Percentiles rank a stretch among this genome's conserved stretches.
Evolutionary conservation across 1,140 invertebrate species (phyloP).

Genomic region (Melitaea cinxia): DNA sequence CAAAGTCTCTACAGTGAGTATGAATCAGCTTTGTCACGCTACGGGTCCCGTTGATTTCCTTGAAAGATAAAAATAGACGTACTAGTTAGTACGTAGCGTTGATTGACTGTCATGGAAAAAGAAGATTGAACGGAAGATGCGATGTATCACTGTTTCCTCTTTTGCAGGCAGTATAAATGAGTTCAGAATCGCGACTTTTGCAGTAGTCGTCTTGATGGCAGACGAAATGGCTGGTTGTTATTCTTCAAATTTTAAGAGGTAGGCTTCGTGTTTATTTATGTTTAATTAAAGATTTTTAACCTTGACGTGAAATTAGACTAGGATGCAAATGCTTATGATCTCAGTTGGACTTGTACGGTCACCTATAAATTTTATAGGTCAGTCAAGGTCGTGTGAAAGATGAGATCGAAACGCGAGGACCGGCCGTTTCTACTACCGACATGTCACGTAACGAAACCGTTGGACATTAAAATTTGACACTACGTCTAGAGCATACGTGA

Average conservation of each 20-base stretch:
- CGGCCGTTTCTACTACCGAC: constrained; percentile 49
- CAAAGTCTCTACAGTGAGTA: constrained; percentile 35
- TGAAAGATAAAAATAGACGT: constrained; percentile 67
- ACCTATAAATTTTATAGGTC: constrained; percentile 51
- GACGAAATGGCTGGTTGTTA: constrained; percentile 12
- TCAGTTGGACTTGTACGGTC: constrained; percentile 11
- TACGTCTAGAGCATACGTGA: constrained; percentile 61
- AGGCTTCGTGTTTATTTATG: constrained; percentile 8
- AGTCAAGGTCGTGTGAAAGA: constrained; percentile 68
- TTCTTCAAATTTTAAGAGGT: constrained; percentile 3
- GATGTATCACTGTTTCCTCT: constrained; percentile 51
- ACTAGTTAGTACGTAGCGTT: constrained; percentile 53
- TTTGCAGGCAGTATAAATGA: constrained; percentile 52
- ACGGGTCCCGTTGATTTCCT: constrained; percentile 58
- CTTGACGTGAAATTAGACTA: neutral
- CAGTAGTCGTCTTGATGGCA: constrained; percentile 37
- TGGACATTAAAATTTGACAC: constrained; percentile 77
- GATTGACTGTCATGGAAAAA: constrained; percentile 74
- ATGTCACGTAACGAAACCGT: constrained; percentile 70
- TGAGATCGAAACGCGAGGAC: constrained; percentile 63
- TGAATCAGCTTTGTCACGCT: constrained; percentile 48
- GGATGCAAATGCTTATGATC: neutral
- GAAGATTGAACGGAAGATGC: constrained; percentile 57
- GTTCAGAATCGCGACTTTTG: constrained; percentile 26
- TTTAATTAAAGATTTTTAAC: neutral